phyloP scores from a whole-genome alignment of 2,113 vertebrate genomes.

The Dasyprocta punctata region DNA sequence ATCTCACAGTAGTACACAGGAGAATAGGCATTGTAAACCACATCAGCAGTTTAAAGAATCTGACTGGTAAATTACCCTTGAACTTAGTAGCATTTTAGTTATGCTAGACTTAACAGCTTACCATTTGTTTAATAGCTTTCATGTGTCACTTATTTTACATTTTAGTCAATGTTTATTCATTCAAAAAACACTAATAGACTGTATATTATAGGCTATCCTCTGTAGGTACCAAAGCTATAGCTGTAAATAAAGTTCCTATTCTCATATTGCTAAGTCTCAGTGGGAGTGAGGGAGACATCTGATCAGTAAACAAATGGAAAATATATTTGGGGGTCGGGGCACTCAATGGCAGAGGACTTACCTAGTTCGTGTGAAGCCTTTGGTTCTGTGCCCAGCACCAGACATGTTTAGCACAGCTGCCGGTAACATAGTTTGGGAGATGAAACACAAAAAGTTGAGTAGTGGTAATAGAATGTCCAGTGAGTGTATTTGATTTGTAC shows the following conservation, averaged over 20 bases:
- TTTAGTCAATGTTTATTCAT: slow-evolving; percentile 27
- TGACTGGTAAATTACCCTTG: slow-evolving; percentile 90
- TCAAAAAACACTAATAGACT: not conserved
- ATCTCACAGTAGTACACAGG: slow-evolving; percentile 93
- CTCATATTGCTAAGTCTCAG: not conserved
- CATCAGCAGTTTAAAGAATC: slow-evolving; percentile 83
- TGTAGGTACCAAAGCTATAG: not conserved
- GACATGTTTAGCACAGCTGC: not conserved
- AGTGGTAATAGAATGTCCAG: not conserved
- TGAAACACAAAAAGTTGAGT: not conserved
- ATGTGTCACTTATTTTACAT: slow-evolving; percentile 42
- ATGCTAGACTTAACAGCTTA: slow-evolving; percentile 31
- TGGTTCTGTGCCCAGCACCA: not conserved
- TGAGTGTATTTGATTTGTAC: not conserved
- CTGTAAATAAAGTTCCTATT: not conserved
- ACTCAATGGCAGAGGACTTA: not conserved
- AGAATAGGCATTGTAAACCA: slow-evolving; percentile 90
- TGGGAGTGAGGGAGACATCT: not conserved
- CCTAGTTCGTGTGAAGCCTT: not conserved
- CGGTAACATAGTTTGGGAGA: not conserved
- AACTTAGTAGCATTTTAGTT: slow-evolving; percentile 57
- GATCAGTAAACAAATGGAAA: not conserved
- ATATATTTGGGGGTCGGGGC: not conserved
- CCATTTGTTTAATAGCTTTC: slow-evolving; percentile 61
- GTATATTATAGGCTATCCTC: not conserved